Evolutionary conservation across 2,113 vertebrate genomes (phyloP).

Genomic region (Halichoerus grypus): DNA sequence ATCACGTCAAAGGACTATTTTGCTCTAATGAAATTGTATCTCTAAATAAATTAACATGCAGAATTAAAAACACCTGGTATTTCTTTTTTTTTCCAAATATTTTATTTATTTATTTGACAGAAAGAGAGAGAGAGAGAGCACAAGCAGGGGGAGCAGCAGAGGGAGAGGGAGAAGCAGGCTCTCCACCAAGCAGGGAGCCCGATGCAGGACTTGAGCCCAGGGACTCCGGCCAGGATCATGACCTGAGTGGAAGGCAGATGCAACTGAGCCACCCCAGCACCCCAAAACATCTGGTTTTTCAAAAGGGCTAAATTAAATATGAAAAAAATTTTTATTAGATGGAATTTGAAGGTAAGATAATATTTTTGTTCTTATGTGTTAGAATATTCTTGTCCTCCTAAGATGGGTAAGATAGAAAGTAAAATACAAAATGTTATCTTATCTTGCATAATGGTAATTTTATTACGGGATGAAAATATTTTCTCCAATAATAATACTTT

Average conservation of each 20-base stretch:
- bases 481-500: background rate
- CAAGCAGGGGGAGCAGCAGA: background rate
- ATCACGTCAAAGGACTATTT: constrained; percentile 6
- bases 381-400: background rate
- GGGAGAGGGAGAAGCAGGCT: background rate
- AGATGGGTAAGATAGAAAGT: background rate
- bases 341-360: constrained; percentile 24
- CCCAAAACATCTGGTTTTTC: background rate
- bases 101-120: background rate
- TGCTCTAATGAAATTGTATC: background rate
- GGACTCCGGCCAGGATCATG: background rate
- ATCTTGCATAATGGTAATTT: background rate
- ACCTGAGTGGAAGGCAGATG: background rate
- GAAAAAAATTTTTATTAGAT: constrained; percentile 28
- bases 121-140: background rate
- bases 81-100: background rate
- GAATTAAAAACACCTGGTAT: background rate
- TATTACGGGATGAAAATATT: background rate
- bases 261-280: background rate
- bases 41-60: constrained; percentile 8
- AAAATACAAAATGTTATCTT: constrained; percentile 38
- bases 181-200: background rate
- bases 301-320: background rate
- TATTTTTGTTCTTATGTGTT: background rate
- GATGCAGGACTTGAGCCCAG: background rate